Conservation (phyloP, 1,140 invertebrate genomes). For the Chelonus insularis region DNA sequence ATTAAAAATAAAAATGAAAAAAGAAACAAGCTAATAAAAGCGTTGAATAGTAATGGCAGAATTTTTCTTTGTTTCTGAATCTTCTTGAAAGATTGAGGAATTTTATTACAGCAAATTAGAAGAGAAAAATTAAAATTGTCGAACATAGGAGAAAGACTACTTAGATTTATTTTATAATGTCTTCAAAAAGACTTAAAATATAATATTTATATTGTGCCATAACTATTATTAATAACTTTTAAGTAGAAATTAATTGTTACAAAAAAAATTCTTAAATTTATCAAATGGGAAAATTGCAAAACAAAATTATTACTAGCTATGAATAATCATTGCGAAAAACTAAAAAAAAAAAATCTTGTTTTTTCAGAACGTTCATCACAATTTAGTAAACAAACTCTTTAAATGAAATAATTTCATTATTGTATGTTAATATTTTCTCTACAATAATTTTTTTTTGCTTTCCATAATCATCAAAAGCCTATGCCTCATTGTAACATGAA, state of each 20-base stretch:
- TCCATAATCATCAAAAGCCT: neutral
- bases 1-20: conserved; percentile 17
- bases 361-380: neutral
- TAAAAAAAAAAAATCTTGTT: no score
- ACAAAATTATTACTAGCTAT: conserved; percentile 25
- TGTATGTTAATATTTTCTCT: conserved; percentile 30
- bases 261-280: conserved; percentile 54
- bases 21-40: conserved; percentile 32
- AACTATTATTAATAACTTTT: conserved; percentile 56
- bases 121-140: conserved; percentile 40
- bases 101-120: conserved; percentile 14
- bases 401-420: neutral
- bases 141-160: conserved; percentile 56
- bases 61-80: neutral
- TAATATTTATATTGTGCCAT: conserved; percentile 61
- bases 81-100: no score
- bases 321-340: neutral
- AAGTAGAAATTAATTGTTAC: conserved; percentile 58
- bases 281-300: conserved; percentile 50
- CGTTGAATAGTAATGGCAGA: conserved; percentile 34
- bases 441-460: neutral
- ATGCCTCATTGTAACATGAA: conserved; percentile 4
- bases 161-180: conserved; percentile 61
- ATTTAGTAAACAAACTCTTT: neutral
- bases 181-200: conserved; percentile 58